A percentile compares a stretch with the other conserved stretches of the same genome.
phyloP scores from a whole-genome alignment of 2,797 vertebrate species.

The Acipenser ruthenus region DNA sequence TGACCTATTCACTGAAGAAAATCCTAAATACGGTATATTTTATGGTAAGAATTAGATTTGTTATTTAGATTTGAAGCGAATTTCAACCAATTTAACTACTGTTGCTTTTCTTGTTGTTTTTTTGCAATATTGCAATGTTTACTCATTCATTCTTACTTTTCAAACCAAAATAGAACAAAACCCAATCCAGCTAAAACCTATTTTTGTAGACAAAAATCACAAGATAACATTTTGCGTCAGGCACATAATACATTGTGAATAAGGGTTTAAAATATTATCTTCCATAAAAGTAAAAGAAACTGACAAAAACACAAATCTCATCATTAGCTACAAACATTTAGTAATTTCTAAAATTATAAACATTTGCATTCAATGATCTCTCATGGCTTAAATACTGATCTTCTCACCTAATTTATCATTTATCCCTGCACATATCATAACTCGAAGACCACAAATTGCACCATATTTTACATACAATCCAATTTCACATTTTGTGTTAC shows the following conservation, averaged over 20 bases:
- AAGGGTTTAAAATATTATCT: not conserved
- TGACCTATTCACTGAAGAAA: conserved; percentile 6
- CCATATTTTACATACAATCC: not conserved
- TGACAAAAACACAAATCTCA: not conserved
- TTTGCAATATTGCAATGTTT: too few species aligned
- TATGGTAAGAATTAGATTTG: not conserved
- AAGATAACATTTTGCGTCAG: not conserved
- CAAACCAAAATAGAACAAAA: not conserved
- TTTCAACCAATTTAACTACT: too few species aligned
- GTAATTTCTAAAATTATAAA: conserved; percentile 20
- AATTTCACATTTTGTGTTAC: not conserved
- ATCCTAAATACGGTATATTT: not conserved
- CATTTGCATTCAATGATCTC: not conserved
- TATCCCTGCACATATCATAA: not conserved
- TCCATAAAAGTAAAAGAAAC: not conserved
- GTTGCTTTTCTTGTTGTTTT: too few species aligned
- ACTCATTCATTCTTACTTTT: not conserved
- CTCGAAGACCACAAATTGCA: conserved; percentile 2
- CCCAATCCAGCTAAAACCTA: not conserved
- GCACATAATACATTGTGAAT: not conserved
- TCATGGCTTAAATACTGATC: conserved; percentile 4
- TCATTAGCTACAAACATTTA: not conserved
- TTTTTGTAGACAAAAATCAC: not conserved
- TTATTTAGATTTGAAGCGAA: too few species aligned
- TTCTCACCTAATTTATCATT: not conserved